Evolutionary conservation across 2,113 vertebrate species (phyloP), one percentile per base, ranked within the genome.

Genomic region (Pseudois nayaur): DNA sequence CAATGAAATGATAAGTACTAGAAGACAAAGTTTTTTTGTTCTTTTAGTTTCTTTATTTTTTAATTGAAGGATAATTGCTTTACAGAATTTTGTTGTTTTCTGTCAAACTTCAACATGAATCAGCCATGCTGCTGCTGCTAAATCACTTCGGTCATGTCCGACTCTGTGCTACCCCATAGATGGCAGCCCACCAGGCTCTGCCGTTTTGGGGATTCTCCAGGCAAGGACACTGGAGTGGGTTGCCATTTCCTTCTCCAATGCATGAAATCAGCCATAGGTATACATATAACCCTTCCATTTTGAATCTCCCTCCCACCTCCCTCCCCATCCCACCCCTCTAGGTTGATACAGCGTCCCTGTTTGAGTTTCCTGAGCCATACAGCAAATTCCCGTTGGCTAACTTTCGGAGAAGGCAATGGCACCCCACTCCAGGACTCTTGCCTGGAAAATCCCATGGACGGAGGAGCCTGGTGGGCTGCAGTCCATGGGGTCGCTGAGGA

Each of bases 141-240:
- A 62, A 6, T 29, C 27, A 3, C 59, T 31, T 31, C 59, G 31
- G 59, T 31, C 59, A 0, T 31, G 29, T 31, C 12, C 5, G 2
- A 15, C 59, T 60, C 59, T 60, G 5, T 60, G 59, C 27, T 0
- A 31, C 59, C 12, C 27, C 59, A 60, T 31, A 60, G 59, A 60
- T 3, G 6, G 59, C 59, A 31, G 27, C 59, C 59, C 12, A 60
- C 59, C 59, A 14, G 27, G 12, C 29, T 60, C 2, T 1, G 0
- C 12, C 0, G 2, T 31, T 12, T 5, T 13, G 31, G 59, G 59
- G 59, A 31, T 31, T 60, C 59, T 60, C 59, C 59, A 14, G 59
- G 27, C 59, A 60, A 60, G 59, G 14, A 60, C 27, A 60, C 59
- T 60, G 27, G 59, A 31, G 29, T 60, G 27, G 59, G 59, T 60